Conservation (phyloP, 2,797 vertebrate species). For the Melanotaenia maccullochi region DNA sequence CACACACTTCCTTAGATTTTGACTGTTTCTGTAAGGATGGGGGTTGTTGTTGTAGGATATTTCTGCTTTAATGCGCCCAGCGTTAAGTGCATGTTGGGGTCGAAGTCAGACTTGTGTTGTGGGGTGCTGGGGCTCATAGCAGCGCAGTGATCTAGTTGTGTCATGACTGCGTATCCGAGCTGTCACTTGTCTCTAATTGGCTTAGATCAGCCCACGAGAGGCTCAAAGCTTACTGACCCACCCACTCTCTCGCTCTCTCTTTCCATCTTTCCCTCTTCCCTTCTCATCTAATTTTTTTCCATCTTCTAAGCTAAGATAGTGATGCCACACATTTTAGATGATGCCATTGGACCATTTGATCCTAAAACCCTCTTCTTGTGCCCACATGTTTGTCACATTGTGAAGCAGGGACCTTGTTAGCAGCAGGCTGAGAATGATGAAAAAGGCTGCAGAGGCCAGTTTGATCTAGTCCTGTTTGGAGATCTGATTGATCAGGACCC, state of each 20-base stretch:
- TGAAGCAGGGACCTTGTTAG: conserved; percentile 13
- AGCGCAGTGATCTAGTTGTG: conserved; percentile 78
- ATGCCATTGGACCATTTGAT: conserved; percentile 29
- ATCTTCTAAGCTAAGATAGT: conserved; percentile 48
- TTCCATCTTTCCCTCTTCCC: conserved; percentile 27
- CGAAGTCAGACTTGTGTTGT: conserved; percentile 44
- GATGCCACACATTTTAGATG: conserved; percentile 35
- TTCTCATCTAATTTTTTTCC: conserved; percentile 45
- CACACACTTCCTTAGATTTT: conserved; percentile 27
- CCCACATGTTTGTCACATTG: conserved; percentile 9
- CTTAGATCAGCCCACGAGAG: conserved; percentile 69
- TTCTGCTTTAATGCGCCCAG: conserved; percentile 36
- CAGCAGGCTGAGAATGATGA: conserved; percentile 42
- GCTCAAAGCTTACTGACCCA: conserved; percentile 79
- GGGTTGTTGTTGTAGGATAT: conserved; percentile 42
- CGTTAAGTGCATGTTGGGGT: conserved; percentile 61
- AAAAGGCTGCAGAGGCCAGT: conserved; percentile 37
- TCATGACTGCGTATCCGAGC: conserved; percentile 78
- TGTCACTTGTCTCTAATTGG: conserved; percentile 86
- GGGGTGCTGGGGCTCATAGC: conserved; percentile 61
- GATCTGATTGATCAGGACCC: conserved; percentile 72
- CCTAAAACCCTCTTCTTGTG: conserved; percentile 29
- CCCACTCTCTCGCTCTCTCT: conserved; percentile 40
- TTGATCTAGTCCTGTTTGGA: conserved; percentile 72
- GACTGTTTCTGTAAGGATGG: conserved; percentile 28